Evolutionary conservation across 2,888 invertebrate genomes (phyloP).

Genomic region (Patella ulyssiponensis): DNA sequence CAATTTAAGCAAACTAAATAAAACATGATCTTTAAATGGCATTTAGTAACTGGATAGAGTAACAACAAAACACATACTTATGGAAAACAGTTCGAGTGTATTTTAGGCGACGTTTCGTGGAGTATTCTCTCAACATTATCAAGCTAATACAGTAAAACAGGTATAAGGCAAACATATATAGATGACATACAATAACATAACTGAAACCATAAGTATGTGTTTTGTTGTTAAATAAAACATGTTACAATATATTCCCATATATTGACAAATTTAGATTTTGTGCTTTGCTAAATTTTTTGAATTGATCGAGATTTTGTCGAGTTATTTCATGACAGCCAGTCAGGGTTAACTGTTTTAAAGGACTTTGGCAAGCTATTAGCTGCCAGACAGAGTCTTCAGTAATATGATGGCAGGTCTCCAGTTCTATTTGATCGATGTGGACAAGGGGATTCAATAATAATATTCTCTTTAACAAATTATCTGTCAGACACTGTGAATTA

Average conservation of each 20-base stretch:
- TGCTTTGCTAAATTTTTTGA: neutral
- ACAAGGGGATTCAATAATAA: constrained; percentile 26
- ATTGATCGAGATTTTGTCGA: constrained; percentile 15
- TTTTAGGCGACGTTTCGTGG: no score
- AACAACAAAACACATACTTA: no score
- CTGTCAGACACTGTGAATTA: constrained; percentile 29
- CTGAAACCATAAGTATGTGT: no score
- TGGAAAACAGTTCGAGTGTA: no score
- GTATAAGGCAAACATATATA: no score
- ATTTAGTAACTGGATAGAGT: no score
- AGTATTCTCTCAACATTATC: no score
- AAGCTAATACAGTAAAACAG: no score
- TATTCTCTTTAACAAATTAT: constrained; percentile 22
- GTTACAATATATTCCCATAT: constrained; percentile 18
- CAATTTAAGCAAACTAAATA: no score
- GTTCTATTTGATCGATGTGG: constrained; percentile 14
- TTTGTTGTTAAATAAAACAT: no score
- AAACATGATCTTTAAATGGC: no score
- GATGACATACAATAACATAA: no score
- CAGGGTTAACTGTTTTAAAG: constrained; percentile 16
- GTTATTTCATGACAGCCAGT: constrained; percentile 25
- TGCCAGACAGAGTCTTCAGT: constrained; percentile 16
- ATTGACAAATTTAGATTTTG: constrained; percentile 21
- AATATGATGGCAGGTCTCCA: constrained; percentile 30
- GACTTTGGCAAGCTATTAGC: constrained; percentile 18